Base-by-base conservation (phyloP, 2,888 invertebrate genomes). In the Zygogramma bicolorata region DNA sequence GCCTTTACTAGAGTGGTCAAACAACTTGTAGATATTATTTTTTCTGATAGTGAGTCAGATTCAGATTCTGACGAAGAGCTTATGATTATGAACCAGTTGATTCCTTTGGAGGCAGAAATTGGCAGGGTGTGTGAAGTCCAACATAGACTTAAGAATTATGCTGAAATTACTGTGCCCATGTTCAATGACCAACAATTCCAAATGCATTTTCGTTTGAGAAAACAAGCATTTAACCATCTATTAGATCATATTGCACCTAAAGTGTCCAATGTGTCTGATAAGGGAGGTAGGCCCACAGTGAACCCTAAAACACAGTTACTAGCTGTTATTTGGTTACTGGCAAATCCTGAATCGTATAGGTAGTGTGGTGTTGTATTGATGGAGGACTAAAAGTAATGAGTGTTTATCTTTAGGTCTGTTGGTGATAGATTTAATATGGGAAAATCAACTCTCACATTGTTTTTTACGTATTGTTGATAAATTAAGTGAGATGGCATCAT, bases 391-490 rank as follows among this genome's bases (percentile, higher is more conserved):
- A 53, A 53, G 10, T 53, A 18, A 53, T 53, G n/a, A 53, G 8
- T 53, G 53, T 53, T 53, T 53, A 53, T 53, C 3, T 18, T 53
- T 53, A 10, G 7, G 53, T 53, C 53, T 53, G 53, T 53, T 53
- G 53, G 53, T 53, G 53, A 53, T 53, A 53, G n/a, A n/a, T n/a
- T n/a, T n/a, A n/a, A n/a, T n/a, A n/a, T n/a, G n/a, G n/a, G n/a
- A n/a, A n/a, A n/a, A 53, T 53, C 53, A 53, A 53, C 53, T 53
- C 53, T 53, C 53, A 53, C 53, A 53, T 53, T 53, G 53, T 53
- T 53, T 53, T 18, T 6, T 53, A 6, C 18, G 53, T 10, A 53
- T 53, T 53, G 18, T 53, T 18, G 53, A 53, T 53, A 18, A 53
- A 53, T 2, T 53, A 10, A 53, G 20, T 53, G 53, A 53, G 3